These are phyloP conservation scores for Drosophila fulvimacula DNA, from an alignment of 2,888 invertebrate species.

Conservation along the genomic window DNA sequence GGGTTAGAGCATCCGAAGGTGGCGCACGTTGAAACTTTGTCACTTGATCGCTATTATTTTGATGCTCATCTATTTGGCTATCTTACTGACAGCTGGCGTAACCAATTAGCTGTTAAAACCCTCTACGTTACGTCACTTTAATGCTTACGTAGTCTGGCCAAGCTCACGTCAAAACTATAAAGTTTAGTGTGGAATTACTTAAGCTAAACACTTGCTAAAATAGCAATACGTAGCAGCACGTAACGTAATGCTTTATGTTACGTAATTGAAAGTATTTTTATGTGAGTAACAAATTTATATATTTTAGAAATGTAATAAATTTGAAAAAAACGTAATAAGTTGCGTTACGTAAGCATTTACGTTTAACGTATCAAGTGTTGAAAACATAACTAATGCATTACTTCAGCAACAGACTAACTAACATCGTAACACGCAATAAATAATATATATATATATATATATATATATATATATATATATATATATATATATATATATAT, in stretches of 20 bases:
- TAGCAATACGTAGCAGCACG: not conserved
- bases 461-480: too few relatives aligned
- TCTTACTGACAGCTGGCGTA: slow-evolving; percentile 1
- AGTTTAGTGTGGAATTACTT: not conserved
- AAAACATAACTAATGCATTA: too few relatives aligned
- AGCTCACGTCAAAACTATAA: not conserved
- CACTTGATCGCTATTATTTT: slow-evolving; percentile 30
- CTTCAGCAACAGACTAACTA: not conserved
- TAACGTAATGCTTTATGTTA: not conserved
- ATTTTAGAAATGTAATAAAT: too few relatives aligned
- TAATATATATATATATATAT: too few relatives aligned
- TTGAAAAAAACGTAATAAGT: not conserved
- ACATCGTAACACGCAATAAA: too few relatives aligned
- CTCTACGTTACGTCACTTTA: not conserved
- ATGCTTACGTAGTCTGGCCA: not conserved
- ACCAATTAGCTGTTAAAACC: slow-evolving; percentile 5
- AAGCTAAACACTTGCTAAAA: not conserved
- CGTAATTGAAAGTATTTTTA: too few relatives aligned
- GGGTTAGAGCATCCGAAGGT: not conserved
- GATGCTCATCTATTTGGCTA: slow-evolving; percentile 37
- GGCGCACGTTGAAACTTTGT: slow-evolving; percentile 16
- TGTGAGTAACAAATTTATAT: too few relatives aligned
- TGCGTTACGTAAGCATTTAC: not conserved
- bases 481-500: too few relatives aligned
- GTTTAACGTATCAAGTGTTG: not conserved